Evolutionary conservation across 1,140 invertebrate genomes (phyloP).

Genomic region (Campoletis sonorensis): DNA sequence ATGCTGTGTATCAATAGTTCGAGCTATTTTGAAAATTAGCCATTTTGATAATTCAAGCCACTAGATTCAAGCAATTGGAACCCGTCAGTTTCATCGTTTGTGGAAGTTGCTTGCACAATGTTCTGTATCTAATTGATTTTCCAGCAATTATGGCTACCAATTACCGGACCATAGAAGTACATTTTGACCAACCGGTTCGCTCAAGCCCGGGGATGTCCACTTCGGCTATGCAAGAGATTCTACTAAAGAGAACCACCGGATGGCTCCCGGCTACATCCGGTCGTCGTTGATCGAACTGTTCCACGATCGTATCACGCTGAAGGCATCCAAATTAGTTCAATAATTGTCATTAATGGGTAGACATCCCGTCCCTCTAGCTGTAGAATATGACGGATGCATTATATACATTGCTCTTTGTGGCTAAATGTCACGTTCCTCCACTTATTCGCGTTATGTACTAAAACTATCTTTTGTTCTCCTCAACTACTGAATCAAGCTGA

Average conservation of each 20-base stretch:
- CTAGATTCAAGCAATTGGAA: neutral
- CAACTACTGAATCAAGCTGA: neutral
- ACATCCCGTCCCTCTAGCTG: neutral
- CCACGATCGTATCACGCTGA: neutral
- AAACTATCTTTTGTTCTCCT: neutral
- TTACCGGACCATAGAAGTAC: neutral
- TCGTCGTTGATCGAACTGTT: neutral
- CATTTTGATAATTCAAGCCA: neutral
- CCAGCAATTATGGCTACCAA: neutral
- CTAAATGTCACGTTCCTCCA: constrained; percentile 1
- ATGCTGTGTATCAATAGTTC: neutral
- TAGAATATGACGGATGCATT: neutral
- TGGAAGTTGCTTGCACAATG: constrained; percentile 1
- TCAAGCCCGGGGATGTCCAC: neutral
- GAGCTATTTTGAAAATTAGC: neutral
- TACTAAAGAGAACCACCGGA: neutral
- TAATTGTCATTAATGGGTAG: constrained; percentile 4
- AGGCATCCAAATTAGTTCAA: constrained; percentile 6
- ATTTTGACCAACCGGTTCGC: neutral
- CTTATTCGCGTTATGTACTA: neutral
- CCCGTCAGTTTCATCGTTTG: neutral
- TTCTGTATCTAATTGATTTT: constrained; percentile 8
- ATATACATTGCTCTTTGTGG: constrained; percentile 13
- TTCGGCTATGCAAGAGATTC: neutral
- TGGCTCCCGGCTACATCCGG: neutral